Percentiles rank a stretch among this genome's conserved stretches.
These are phyloP conservation scores for Eulemur mongoz DNA, from an alignment of 2,797 vertebrate genomes.

Conservation along the genomic window DNA sequence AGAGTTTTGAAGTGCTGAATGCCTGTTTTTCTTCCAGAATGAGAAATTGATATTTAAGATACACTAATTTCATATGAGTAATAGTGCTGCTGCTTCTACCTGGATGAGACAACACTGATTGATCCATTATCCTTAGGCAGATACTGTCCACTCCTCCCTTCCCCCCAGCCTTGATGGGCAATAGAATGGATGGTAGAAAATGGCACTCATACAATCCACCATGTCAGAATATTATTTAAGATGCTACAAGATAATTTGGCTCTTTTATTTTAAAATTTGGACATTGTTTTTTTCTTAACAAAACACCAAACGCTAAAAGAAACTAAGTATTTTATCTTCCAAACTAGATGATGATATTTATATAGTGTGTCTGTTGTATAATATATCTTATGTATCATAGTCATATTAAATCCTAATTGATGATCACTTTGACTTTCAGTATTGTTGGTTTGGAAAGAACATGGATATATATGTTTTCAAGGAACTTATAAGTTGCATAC, in stretches of 20 bases:
- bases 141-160: background rate
- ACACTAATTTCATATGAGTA: background rate
- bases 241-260: slow-evolving; percentile 20
- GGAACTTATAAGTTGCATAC: background rate
- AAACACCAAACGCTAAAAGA: slow-evolving; percentile 16
- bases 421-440: slow-evolving; percentile 26
- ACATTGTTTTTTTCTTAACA: background rate
- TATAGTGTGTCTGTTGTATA: background rate
- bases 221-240: slow-evolving; percentile 25
- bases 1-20: background rate
- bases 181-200: background rate
- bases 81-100: background rate
- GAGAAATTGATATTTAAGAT: background rate
- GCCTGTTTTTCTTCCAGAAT: background rate
- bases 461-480: background rate
- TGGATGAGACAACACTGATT: background rate
- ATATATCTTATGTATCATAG: background rate
- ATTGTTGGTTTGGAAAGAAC: slow-evolving; percentile 41
- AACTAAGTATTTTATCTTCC: background rate
- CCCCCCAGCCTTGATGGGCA: background rate
- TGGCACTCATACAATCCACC: background rate
- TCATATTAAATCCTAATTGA: slow-evolving; percentile 32
- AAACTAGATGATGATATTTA: background rate
- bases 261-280: slow-evolving; percentile 38
- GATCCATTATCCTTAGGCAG: background rate